Evolutionary conservation across 2,113 vertebrate species (phyloP), one percentile per base, ranked within the genome.

Genomic region (Cheilinus undulatus): DNA sequence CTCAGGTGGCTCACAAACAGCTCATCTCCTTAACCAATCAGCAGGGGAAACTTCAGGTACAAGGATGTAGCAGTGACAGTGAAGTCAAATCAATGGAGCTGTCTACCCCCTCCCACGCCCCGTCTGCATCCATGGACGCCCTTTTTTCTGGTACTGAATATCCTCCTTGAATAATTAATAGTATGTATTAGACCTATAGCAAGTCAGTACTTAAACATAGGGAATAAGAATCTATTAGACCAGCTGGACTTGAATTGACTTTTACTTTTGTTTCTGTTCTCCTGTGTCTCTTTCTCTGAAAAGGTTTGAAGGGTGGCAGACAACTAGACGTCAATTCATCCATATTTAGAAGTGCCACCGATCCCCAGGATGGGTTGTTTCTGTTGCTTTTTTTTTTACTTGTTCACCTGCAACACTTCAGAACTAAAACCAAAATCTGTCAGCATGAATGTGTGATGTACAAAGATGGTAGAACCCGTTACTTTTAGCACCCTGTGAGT

Each of bases 361-460:
- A 78, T 80, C 85, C 84, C 54, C 52, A 63, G 59, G 50, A 87
- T 84, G 89, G 82, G 70, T 89, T 88, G 72, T 64, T 79, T 56
- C 84, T 85, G 17, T 80, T 84, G 48, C 36, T 80, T 81, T 78
- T 73, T 73, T 80, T 78, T 76, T 78, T 68, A 67, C 86, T 73
- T 79, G 24, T 89, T 91, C 69, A 64, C 62, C 62, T 79, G 53
- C 51, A 74, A 66, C 64, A 76, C 85, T 85, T 84, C 79, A 90
- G 54, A 87, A 88, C 61, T 79, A 52, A 92, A 92, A 89, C 90
- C 91, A 92, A 93, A 93, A 91, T 80, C 73, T 70, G 63, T 91
- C 74, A 81, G 82, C 82, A 88, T 89, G 92, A 93, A 93, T 94
- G 93, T 93, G 86, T 89, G 80, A 80, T 88, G 72, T 86, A 77